Base-by-base conservation (phyloP, 2,888 invertebrate genomes). In the Hypolimnas misippus region DNA sequence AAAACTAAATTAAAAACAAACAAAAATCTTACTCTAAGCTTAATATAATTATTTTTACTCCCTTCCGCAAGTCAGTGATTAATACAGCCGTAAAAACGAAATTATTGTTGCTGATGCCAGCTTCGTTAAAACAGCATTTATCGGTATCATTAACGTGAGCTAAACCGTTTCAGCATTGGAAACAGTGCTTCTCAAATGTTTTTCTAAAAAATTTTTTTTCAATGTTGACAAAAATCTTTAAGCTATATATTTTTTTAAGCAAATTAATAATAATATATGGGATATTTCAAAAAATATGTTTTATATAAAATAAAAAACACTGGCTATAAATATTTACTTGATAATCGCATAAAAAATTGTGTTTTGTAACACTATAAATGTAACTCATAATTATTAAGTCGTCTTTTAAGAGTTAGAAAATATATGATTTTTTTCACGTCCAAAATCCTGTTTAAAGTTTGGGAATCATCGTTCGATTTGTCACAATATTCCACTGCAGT, bases 91-190 rank as follows among this genome's bases (percentile, higher is more conserved):
- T 64, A 79, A 78, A 79, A 79, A 25, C 25, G 14, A 29, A 29
- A 29, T 12, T 49, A 49, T 29, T 69, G 69, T 68, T 70, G 68
- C 73, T 65, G 69, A 69, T 75, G 68, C 72, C 66, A 69, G 70
- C 79, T 84, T 83, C 82, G 82, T 87, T 84, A 83, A 84, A 86
- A 82, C 73, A 74, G 82, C 79, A 75, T 85, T 86, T 84, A 84
- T 83, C 81, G 84, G 76, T 75, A 76, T 79, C 82, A 79, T 84
- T 84, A 83, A 77, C 77, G 79, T 70, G 75, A 79, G 82, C 76
- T 83, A 78, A 82, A 81, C 79, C 74, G 82, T 82, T 84, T 76
- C 80, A 73, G 64, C 62, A 50, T 59, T 44, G 35, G 25, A 50
- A 12, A 35, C 19, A 69, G 67, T 58, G 81, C 52, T 76, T 79